These are phyloP conservation scores for Pelochelys cantorii DNA, from an alignment of 2,797 vertebrate genomes.

Conservation along the genomic window DNA sequence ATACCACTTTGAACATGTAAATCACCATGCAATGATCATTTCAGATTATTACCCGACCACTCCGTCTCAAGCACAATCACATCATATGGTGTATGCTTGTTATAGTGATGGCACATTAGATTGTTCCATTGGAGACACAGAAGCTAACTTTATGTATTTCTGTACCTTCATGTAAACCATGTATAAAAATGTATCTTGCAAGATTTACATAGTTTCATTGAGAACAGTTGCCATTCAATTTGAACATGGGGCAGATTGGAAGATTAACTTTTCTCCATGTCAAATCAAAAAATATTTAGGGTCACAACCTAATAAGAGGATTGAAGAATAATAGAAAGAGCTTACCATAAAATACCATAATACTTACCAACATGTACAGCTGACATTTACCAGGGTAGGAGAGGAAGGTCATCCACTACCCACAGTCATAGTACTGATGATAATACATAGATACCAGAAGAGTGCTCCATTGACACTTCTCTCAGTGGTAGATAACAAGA, in stretches of 20 bases:
- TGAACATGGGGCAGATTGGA: constrained; percentile 20
- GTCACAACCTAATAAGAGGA: constrained; percentile 21
- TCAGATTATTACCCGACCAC: background rate
- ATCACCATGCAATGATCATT: background rate
- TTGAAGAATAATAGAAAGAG: constrained; percentile 21
- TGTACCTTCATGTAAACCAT: background rate
- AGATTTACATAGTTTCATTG: constrained; percentile 30
- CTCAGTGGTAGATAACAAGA: background rate
- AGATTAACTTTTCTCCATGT: constrained; percentile 25
- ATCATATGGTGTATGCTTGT: fast-evolving
- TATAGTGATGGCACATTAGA: fast-evolving
- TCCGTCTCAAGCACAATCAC: background rate
- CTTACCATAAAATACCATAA: background rate
- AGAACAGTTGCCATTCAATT: constrained; percentile 24
- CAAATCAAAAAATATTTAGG: constrained; percentile 33
- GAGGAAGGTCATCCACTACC: background rate
- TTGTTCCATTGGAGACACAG: fast-evolving
- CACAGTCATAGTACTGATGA: background rate
- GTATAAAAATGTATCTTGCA: constrained; percentile 6
- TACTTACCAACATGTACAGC: background rate
- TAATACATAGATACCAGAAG: background rate
- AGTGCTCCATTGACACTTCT: background rate
- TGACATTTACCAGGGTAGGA: background rate
- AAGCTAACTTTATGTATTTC: background rate
- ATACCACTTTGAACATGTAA: background rate